Evolutionary conservation across 2,797 vertebrate species (phyloP).

Genomic region (Brachyalestes nurse): DNA sequence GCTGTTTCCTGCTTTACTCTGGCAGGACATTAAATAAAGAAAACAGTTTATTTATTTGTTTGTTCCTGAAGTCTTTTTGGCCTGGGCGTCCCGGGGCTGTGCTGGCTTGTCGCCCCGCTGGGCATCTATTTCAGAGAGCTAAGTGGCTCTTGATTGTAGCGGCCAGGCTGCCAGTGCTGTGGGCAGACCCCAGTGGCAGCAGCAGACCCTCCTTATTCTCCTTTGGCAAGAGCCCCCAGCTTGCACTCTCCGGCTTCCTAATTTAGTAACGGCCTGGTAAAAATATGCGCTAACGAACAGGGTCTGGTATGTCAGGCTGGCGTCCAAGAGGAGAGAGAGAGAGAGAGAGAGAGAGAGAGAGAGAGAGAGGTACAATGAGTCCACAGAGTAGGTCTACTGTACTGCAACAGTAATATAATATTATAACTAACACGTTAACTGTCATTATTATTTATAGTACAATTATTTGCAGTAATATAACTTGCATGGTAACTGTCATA

Average conservation of each 20-base stretch:
- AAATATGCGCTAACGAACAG: slow-evolving; percentile 88
- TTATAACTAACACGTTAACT: not conserved
- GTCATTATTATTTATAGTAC: not conserved
- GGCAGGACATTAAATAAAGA: slow-evolving; percentile 73
- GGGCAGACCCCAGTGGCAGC: slow-evolving; percentile 79
- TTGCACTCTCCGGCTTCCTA: slow-evolving; percentile 89
- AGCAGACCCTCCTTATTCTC: slow-evolving; percentile 68
- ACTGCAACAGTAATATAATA: not conserved
- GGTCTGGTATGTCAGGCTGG: slow-evolving; percentile 90
- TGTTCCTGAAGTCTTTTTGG: slow-evolving; percentile 77
- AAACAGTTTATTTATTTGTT: slow-evolving; percentile 79
- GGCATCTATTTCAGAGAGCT: slow-evolving; percentile 82
- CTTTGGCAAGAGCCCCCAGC: slow-evolving; percentile 78
- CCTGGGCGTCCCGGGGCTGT: slow-evolving; percentile 69
- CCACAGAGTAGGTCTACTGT: not conserved
- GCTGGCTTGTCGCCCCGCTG: slow-evolving; percentile 74
- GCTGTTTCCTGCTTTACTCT: slow-evolving; percentile 76
- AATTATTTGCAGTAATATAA: not conserved
- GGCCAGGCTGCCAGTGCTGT: slow-evolving; percentile 78
- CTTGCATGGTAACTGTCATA: too few species aligned
- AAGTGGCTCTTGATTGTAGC: slow-evolving; percentile 78
- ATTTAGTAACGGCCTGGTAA: slow-evolving; percentile 94
- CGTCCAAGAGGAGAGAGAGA: slow-evolving; percentile 77
- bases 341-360: slow-evolving; percentile 51
- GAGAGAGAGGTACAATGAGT: slow-evolving; percentile 22